Conservation (phyloP, 2,113 vertebrate species). For the Hippocampus barbouri region DNA sequence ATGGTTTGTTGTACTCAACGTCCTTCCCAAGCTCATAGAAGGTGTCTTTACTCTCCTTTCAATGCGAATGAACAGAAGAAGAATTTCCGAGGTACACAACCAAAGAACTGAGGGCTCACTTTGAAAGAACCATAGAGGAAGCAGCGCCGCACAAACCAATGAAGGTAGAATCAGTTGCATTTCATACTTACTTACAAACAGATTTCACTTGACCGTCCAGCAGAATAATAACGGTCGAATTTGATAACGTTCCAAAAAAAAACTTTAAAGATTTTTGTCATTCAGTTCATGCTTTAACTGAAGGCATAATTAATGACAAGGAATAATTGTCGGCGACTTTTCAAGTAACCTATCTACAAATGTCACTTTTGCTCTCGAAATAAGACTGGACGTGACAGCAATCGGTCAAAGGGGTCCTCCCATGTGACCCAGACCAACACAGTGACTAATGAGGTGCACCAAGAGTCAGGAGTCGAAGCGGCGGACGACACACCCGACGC, state of each 20-base stretch:
- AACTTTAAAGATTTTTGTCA: neutral
- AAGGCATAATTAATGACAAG: neutral
- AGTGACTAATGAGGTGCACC: constrained; percentile 55
- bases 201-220: neutral
- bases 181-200: neutral
- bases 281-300: neutral
- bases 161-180: constrained; percentile 74
- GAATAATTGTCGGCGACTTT: constrained; percentile 2
- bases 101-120: constrained; percentile 84
- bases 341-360: neutral
- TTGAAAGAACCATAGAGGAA: constrained; percentile 86
- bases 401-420: constrained; percentile 73
- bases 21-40: constrained; percentile 2
- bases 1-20: neutral
- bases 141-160: constrained; percentile 75
- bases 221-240: neutral
- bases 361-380: constrained; percentile 61
- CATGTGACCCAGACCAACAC: constrained; percentile 58
- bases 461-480: constrained; percentile 44
- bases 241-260: neutral
- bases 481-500: constrained; percentile 40
- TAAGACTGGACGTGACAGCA: constrained; percentile 79
- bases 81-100: constrained; percentile 84
- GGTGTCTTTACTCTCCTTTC: constrained; percentile 28
- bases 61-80: constrained; percentile 67